Base-by-base conservation (phyloP, 2,797 vertebrate species). In the Peromyscus nudipes region DNA sequence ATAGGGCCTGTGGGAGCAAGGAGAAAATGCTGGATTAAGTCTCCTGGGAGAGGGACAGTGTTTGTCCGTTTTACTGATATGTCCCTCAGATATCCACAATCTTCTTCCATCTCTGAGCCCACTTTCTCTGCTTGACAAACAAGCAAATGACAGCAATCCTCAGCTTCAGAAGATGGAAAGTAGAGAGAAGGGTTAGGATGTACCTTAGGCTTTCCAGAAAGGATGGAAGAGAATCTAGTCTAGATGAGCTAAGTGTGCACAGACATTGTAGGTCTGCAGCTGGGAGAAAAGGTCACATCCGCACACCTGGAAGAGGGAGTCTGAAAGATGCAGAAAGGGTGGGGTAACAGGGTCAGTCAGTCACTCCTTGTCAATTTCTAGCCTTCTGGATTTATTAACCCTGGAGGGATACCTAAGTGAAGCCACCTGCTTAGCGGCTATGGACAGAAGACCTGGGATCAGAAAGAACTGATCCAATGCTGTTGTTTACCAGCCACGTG, bases 1-100 rank as follows among this genome's bases (percentile, higher is more conserved):
- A 82, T 37, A 83, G 73, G 40, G 80, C 31, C 82, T 92, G 75
- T 19, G 60, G 71, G 76, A 96, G 31, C 89, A 92, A 60, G 62
- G 62, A 92, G 80, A 84, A 96, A 83, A 79, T 7, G 69, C 25
- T 85, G 60, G 14, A 87, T 52, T n/a, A 87, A 89, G 29, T 85
- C 91, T 89, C 84, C 75, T 4, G 23, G 27, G 62, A 46, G 25
- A 89, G 64, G 77, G 73, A 55, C 4, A 83, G n/a, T 49, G 67
- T 69, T 91, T 95, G 76, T 80, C 69, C 75, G 73, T 90, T 93
- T 95, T 79, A 77, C 4, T 71, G 43, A 37, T 60, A 0, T 19
- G 13, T 79, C 69, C n/a, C 60, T 93, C 16, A 37, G n/a, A 10
- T 65, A 71, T 23, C 77, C 82, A 25, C 0, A 11, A 27, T 49